Evolutionary conservation across 2,888 invertebrate genomes (phyloP).

Genomic region (Macropis europaea): DNA sequence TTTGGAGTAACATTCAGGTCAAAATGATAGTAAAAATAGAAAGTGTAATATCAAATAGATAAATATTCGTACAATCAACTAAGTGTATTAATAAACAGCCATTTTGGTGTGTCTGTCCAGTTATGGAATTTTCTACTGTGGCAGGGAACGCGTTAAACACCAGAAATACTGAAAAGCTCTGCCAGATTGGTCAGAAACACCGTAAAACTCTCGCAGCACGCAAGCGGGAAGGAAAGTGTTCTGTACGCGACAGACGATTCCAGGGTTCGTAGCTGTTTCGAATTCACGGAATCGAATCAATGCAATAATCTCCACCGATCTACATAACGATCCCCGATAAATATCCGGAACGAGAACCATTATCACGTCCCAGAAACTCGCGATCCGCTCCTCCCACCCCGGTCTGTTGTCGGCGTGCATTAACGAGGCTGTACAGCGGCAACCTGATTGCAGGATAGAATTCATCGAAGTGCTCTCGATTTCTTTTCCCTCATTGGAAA

Average conservation of each 20-base stretch:
- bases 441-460: slow-evolving; percentile 36
- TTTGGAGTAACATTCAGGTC: too few species aligned
- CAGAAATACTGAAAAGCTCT: too few species aligned
- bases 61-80: too few species aligned
- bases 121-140: too few species aligned
- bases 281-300: background rate
- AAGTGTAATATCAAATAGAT: too few species aligned
- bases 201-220: too few species aligned
- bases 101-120: too few species aligned
- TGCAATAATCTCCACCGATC: slow-evolving; percentile 34
- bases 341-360: slow-evolving; percentile 48
- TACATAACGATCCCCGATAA: slow-evolving; percentile 38
- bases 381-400: slow-evolving; percentile 28
- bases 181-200: too few species aligned
- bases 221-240: background rate
- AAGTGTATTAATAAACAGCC: too few species aligned
- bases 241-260: background rate
- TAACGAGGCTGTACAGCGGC: slow-evolving; percentile 50
- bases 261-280: background rate
- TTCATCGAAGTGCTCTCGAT: slow-evolving; percentile 43
- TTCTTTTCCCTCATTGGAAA: slow-evolving; percentile 51
- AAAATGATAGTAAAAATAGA: too few species aligned
- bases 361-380: slow-evolving; percentile 48
- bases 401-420: slow-evolving; percentile 40
- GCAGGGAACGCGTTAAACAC: too few species aligned